Percentiles rank a stretch among this genome's conserved stretches.
These are phyloP conservation scores for Calypte anna DNA, from an alignment of 2,113 vertebrate genomes.

Conservation along the genomic window DNA sequence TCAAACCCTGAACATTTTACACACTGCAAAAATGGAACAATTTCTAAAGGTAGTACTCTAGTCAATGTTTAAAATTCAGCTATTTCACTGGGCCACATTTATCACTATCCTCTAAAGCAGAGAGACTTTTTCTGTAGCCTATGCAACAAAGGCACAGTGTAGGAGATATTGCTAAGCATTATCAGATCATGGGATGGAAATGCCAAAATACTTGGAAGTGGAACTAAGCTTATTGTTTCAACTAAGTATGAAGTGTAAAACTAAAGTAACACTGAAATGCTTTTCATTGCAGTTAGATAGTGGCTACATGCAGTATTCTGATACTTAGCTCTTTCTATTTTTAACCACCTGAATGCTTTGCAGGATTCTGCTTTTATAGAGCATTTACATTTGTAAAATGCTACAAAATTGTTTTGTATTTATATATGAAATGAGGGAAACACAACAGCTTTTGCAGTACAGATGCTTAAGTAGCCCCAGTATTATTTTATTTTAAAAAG, in stretches of 20 bases:
- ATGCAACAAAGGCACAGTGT: neutral
- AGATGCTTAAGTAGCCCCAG: neutral
- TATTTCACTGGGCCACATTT: neutral
- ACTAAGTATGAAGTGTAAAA: conserved; percentile 20
- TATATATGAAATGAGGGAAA: neutral
- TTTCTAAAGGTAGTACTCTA: neutral
- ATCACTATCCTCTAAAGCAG: neutral
- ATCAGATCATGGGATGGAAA: neutral
- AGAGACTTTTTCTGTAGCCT: neutral
- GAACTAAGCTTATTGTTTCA: conserved; percentile 54
- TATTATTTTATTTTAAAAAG: neutral
- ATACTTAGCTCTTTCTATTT: neutral
- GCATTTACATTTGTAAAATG: neutral
- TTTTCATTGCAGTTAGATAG: neutral
- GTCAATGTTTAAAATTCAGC: neutral
- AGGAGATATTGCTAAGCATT: conserved; percentile 11
- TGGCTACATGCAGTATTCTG: neutral
- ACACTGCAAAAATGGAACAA: neutral
- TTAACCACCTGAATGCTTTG: neutral
- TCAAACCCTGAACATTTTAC: neutral
- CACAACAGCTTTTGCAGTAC: neutral
- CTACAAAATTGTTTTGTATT: accelerated
- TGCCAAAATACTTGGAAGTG: conserved; percentile 36
- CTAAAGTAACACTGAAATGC: neutral
- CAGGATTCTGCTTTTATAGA: neutral